Evolutionary conservation across 2,888 invertebrate species (phyloP), one percentile per base, ranked within the genome.

Genomic region (Chaitophorus viminalis): DNA sequence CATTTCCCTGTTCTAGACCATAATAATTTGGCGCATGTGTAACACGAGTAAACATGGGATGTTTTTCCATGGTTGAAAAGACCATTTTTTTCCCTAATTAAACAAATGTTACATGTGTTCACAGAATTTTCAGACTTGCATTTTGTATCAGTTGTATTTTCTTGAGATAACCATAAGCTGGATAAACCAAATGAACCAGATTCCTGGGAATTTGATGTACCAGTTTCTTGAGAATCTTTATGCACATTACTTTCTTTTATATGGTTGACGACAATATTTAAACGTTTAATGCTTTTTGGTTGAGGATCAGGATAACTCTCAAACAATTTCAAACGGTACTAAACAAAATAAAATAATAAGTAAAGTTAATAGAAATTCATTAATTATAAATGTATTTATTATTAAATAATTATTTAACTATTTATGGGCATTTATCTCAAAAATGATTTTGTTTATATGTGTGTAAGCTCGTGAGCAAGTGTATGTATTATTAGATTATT

Each of bases 41-140:
- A 90, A 85, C 90, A 90, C 21, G 89, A 89, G 87, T 89, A 90
- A 2, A 89, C 60, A 84, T 90, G 90, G 0, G 88, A 89, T 25
- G 89, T 89, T 36, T 88, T 89, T 2, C 89, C 89, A 79, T 90
- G 90, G 14, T 89, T 87, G 82, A 90, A 90, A 18, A 89, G 88
- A 4, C 90, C 90, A 78, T 90, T 89, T 76, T 89, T 89, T 9
- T 89, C 87, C n/a, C 82, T 78, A 14, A 89, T 75, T 31, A 90
- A 88, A 77, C 90, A 90, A n/a, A 89, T 88, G 31, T 89, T 89
- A 85, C 90, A 90, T 11, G 11, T 11, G 3, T 72, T 65, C 1
- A 11, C 5, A 36, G 17, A 9, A 0, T 65, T 65, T 25, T 85
- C 25, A 65, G 65, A 75, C 17, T 11, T 36, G n/a, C n/a, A n/a